Conservation (phyloP, 92 coral and sea anemone genomes). For the Pocillopora grandis region DNA sequence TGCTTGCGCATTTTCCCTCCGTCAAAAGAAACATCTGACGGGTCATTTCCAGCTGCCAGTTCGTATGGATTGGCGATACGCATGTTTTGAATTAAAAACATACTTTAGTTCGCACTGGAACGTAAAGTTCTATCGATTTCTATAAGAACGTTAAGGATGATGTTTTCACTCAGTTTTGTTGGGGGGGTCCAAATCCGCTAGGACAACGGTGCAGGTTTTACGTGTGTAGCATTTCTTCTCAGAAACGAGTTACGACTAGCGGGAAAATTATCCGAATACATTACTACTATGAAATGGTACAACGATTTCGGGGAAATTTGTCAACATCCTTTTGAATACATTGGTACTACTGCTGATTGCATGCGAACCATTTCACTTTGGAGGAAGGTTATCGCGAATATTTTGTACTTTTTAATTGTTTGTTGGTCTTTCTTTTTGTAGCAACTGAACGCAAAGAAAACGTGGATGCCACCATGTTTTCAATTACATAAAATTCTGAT, state of each 20-base stretch:
- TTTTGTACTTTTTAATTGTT: neutral
- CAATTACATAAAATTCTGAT: too few relatives aligned
- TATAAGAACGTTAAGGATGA: too few relatives aligned
- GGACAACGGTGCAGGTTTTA: slow-evolving; percentile 24
- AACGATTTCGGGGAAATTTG: slow-evolving; percentile 42
- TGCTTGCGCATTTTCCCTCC: too few relatives aligned
- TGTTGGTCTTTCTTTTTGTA: neutral
- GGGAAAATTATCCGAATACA: slow-evolving; percentile 5
- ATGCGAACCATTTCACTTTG: slow-evolving; percentile 55
- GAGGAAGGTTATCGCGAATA: slow-evolving; percentile 29
- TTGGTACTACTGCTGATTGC: slow-evolving; percentile 60
- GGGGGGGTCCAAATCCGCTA: too few relatives aligned
- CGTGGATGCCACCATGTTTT: too few relatives aligned
- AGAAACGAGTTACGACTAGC: slow-evolving; percentile 19
- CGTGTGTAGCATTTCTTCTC: slow-evolving; percentile 40
- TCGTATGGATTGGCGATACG: too few relatives aligned
- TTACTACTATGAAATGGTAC: slow-evolving; percentile 41
- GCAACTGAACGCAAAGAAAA: neutral
- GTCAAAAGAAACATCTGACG: too few relatives aligned
- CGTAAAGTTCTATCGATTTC: too few relatives aligned
- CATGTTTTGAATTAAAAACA: too few relatives aligned
- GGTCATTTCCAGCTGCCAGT: too few relatives aligned
- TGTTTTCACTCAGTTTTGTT: too few relatives aligned
- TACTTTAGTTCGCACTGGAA: too few relatives aligned
- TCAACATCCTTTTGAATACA: slow-evolving; percentile 31